Base-by-base conservation (phyloP, 2,797 vertebrate genomes). In the Cuniculus paca region DNA sequence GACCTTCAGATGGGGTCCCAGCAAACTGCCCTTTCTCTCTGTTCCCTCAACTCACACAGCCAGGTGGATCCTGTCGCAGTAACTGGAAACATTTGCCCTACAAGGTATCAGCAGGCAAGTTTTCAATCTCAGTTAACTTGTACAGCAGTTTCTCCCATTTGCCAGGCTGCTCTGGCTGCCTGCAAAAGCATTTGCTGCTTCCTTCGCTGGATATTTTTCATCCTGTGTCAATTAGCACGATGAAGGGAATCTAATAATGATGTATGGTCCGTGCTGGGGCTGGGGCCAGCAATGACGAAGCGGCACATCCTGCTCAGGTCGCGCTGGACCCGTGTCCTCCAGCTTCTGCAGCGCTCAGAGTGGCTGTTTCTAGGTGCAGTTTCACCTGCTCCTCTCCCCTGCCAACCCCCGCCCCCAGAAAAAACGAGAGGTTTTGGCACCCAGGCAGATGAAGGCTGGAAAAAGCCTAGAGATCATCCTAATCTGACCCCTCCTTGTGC, bases 81-180 rank as follows among this genome's bases (percentile, higher is more conserved):
- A 85, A 45, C 50, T 7, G 52, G 56, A 95, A 97, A 80, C 88
- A 5, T 63, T 94, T 56, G 31, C 78, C 84, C 96, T 95, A 90
- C 95, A 91, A 7, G 58, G 65, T 3, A 72, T 24, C 14, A 81
- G 81, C n/a, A 63, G 58, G 75, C 87, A 10, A 4, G 20, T 75
- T 97, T 98, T 98, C 98, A 95, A n/a, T 98, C 98, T 97, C 95
- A 61, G 89, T 98, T 98, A 98, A 96, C 97, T 88, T 98, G 94
- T 97, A 97, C 97, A 98, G 93, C 94, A 65, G 19, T 81, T 95
- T 93, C 87, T 26, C 88, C 94, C 95, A 92, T 97, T 97, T 97
- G 96, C 96, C 52, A n/a, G 79, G 91, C 96, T 95, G 70, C 96
- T 96, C 95, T 1, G 63, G 97, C 79, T 84, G 95, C 94, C 86